Evolutionary conservation across 2,888 invertebrate genomes (phyloP).

Genomic region (Ecdyonurus torrentis): DNA sequence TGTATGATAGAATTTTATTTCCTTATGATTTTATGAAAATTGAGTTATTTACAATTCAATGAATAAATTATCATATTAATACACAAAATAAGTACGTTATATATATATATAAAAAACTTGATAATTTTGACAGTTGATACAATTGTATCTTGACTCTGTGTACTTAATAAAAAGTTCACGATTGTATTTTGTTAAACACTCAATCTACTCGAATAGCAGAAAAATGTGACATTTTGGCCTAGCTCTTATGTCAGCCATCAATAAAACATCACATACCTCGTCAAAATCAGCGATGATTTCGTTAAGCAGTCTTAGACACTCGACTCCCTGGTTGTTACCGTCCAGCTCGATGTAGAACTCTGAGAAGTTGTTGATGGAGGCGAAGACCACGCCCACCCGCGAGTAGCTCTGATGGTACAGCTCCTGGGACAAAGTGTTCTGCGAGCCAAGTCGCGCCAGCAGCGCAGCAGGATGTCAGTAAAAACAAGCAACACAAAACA

Average conservation of each 20-base stretch:
- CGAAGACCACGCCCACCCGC: slow-evolving; percentile 80
- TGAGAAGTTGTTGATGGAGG: slow-evolving; percentile 84
- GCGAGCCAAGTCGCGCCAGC: too few species aligned
- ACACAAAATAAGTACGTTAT: too few species aligned
- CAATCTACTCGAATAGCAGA: too few species aligned
- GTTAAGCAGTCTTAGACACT: slow-evolving; percentile 71
- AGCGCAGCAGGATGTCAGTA: background rate
- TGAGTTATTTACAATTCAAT: background rate
- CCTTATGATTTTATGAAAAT: background rate
- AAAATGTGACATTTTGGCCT: too few species aligned
- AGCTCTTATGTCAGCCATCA: too few species aligned
- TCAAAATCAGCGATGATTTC: slow-evolving; percentile 91
- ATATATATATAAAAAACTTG: too few species aligned
- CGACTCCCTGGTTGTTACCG: slow-evolving; percentile 81
- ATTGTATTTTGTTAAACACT: too few species aligned
- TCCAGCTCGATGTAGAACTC: slow-evolving; percentile 88
- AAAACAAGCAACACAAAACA: background rate
- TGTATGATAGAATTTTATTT: background rate
- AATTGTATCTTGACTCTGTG: too few species aligned
- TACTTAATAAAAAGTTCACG: too few species aligned
- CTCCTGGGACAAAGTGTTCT: slow-evolving; percentile 53
- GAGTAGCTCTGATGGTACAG: slow-evolving; percentile 86
- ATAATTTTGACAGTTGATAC: too few species aligned
- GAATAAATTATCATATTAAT: too few species aligned
- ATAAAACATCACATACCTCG: too few species aligned